phyloP scores from a whole-genome alignment of 2,113 vertebrate species.

The Cranoglanis bouderius region DNA sequence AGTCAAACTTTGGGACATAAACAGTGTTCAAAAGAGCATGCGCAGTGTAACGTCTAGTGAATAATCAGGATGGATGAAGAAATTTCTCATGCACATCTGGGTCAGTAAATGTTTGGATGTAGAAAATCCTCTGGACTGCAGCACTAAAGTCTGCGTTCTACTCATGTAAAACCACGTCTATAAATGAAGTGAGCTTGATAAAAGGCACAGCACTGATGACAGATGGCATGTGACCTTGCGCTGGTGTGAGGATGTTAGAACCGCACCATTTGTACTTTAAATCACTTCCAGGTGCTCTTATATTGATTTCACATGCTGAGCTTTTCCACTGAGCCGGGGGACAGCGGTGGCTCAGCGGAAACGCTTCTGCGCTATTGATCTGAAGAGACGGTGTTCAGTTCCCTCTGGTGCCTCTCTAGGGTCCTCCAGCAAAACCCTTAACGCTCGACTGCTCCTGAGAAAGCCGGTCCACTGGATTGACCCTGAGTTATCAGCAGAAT shows the following conservation, averaged over 20 bases:
- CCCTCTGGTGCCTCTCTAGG: background rate
- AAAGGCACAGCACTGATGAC: constrained; percentile 6
- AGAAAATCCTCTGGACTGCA: background rate
- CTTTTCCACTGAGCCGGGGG: background rate
- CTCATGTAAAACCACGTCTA: background rate
- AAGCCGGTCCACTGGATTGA: background rate
- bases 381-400: background rate
- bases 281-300: background rate
- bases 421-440: background rate
- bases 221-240: constrained; percentile 15
- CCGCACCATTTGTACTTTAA: background rate
- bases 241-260: background rate
- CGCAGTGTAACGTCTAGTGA: background rate
- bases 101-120: constrained; percentile 15
- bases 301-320: background rate
- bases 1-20: background rate
- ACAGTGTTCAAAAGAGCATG: background rate
- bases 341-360: background rate
- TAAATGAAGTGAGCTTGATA: constrained; percentile 18
- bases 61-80: background rate
- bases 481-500: background rate
- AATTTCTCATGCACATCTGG: background rate
- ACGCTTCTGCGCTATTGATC: background rate
- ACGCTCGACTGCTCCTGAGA: background rate
- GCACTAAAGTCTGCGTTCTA: background rate